A percentile compares a stretch with the other conserved stretches of the same genome.
These are phyloP conservation scores for Autographa pulchrina DNA, from an alignment of 2,888 invertebrate genomes.

Conservation along the genomic window DNA sequence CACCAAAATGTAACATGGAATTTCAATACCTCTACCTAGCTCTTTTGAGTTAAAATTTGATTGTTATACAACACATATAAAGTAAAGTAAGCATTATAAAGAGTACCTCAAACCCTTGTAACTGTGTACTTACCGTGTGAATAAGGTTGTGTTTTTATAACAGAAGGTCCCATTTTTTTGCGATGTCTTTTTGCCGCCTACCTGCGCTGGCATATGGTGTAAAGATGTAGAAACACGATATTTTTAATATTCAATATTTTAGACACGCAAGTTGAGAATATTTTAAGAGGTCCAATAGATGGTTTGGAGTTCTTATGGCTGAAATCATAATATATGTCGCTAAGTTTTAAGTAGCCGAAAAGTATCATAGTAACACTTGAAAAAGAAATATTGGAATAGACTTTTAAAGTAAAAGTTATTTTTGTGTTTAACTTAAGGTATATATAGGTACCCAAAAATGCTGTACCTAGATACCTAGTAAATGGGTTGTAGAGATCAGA, in stretches of 20 bases:
- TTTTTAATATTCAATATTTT: slow-evolving; percentile 4
- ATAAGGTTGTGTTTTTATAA: slow-evolving; percentile 33
- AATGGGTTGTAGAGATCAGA: no score
- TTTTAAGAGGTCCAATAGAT: background rate
- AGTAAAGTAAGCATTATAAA: background rate
- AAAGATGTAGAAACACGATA: background rate
- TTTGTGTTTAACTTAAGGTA: no score
- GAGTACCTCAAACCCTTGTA: background rate
- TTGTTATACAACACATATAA: background rate
- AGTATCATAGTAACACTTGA: no score
- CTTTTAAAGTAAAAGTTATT: no score
- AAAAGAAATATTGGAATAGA: no score
- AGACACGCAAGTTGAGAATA: background rate
- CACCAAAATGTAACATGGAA: no score
- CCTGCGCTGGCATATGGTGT: slow-evolving; percentile 43
- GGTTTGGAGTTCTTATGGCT: no score
- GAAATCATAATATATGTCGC: no score
- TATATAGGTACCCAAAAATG: no score
- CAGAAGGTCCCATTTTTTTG: slow-evolving; percentile 51
- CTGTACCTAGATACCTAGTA: no score
- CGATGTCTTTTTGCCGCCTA: slow-evolving; percentile 42
- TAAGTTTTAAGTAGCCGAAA: no score
- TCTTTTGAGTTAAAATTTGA: background rate
- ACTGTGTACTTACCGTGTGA: slow-evolving; percentile 11
- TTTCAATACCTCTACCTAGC: background rate